A percentile compares a stretch with the other conserved stretches of the same genome.
These are phyloP conservation scores for Amblyteles armatorius DNA, from an alignment of 2,888 invertebrate genomes.

Conservation along the genomic window DNA sequence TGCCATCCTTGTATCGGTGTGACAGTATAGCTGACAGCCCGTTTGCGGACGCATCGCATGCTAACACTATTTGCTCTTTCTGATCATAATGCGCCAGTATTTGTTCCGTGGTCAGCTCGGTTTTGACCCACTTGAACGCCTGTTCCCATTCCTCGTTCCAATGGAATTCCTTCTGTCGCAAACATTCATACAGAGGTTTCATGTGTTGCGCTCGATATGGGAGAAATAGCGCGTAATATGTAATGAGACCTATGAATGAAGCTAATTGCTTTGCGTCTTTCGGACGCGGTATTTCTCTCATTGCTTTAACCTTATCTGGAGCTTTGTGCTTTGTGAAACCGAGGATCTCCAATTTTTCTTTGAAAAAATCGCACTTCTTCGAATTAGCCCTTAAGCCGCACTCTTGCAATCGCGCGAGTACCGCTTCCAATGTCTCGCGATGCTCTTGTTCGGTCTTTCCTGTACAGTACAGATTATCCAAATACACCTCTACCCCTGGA, in stretches of 20 bases:
- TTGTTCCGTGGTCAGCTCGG: conserved; percentile 51
- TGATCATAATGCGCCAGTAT: conserved; percentile 67
- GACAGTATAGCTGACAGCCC: conserved; percentile 59
- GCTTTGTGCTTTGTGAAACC: conserved; percentile 71
- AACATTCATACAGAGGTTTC: conserved; percentile 72
- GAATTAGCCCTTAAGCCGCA: conserved; percentile 15
- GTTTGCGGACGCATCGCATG: conserved; percentile 61
- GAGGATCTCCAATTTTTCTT: conserved; percentile 70
- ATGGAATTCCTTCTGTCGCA: conserved; percentile 65
- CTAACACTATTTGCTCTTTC: conserved; percentile 39
- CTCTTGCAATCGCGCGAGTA: conserved; percentile 6
- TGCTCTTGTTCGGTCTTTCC: conserved; percentile 27
- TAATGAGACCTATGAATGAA: conserved; percentile 74
- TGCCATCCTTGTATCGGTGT: conserved; percentile 58
- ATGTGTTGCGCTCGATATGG: conserved; percentile 71
- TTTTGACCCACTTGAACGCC: conserved; percentile 73
- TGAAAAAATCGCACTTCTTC: conserved; percentile 73
- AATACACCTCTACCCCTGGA: conserved; percentile 2
- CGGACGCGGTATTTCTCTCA: conserved; percentile 69
- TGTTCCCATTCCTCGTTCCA: conserved; percentile 74
- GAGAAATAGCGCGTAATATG: conserved; percentile 79
- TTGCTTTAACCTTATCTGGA: conserved; percentile 67
- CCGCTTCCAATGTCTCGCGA: conserved; percentile 2
- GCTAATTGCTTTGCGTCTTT: conserved; percentile 66
- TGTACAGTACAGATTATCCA: conserved; percentile 41